Evolutionary conservation across 2,113 vertebrate species (phyloP), one percentile per base, ranked within the genome.

Genomic region (Tragelaphus scriptus): DNA sequence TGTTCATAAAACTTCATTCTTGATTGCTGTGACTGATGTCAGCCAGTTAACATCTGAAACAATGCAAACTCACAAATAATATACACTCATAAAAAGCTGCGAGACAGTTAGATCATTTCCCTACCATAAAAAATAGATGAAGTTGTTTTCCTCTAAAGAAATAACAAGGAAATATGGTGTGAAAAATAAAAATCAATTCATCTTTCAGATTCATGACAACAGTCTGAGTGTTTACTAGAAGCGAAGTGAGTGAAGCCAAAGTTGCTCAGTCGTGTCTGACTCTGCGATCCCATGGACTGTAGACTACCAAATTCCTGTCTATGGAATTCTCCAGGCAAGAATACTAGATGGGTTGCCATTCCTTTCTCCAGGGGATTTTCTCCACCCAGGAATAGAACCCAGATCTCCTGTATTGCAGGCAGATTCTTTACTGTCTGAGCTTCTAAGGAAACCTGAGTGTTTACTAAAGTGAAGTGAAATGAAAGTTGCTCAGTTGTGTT

Each of bases 21-120:
- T 81, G 95, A 98, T 65, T 68, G 65, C 68, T 61, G 47, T 32
- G 65, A 89, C 44, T 91, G 92, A 98, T 85, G 96, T 90, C 90
- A 98, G 96, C 91, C 68, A 97, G 95, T 97, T 98, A 90, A 87
- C 80, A 97, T 63, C 92, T 96, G 79, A 97, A 98, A 99, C 98
- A 98, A 98, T 97, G 98, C 58, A 85, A 84, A 65, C 56, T 96
- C 96, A 95, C 97, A 98, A 98, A 88, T 95, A 97, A 75, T 21
- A 80, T 6, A 96, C 80, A 96, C 91, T 98, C 98, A 98, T 97
- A 98, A 98, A 96, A 95, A 97, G 17, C 40, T 96, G 47, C 75
- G 88, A 98, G 95, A 96, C 95, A 96, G 98, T 98, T 97, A 98
- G 88, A 92, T 98, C 96, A 98, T 97, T 99, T 99, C 98, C 98